Evolutionary conservation across 2,113 vertebrate species (phyloP), one percentile per base, ranked within the genome.

Genomic region (Antennarius striatus): DNA sequence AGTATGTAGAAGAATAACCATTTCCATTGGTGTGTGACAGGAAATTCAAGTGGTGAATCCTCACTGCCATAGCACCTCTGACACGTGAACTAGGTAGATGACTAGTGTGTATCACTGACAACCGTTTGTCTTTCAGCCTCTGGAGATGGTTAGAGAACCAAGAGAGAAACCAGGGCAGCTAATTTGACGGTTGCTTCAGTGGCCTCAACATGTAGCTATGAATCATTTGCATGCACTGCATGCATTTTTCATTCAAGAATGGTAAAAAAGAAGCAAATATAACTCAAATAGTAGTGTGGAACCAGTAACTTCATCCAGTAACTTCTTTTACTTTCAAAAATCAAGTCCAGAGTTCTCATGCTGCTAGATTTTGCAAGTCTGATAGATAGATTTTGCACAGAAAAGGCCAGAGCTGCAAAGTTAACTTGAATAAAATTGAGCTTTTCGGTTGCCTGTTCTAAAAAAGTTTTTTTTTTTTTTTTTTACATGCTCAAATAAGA

Each of bases 1-100:
- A 56, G 52, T 63, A 56, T 16, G 15, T 57, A 14, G 17, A 15
- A 10, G 17, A 65, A 30, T 15, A 4, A 22, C 45, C 5, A 22
- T 73, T 69, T 84, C 68, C 61, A 48, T 54, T 51, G 72, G 65
- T 67, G n/a, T 85, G 60, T 54, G 68, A 84, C 65, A 73, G 42
- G 59, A 56, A 47, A 59, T 52, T 70, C 45, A 80, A 76, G 57
- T n/a, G 32, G 77, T 65, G 73, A 66, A 57, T 73, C 61, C 68
- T 85, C 75, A 85, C 86, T 86, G 82, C 80, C 80, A 67, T 68
- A 64, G 69, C 69, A 79, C 77, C 74, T 82, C 76, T 68, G 66
- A 72, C 57, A 79, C 72, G 29, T 68, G 65, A 62, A 75, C 61
- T 14, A 45, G 57, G 66, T 70, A 69, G 67, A 74, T 70, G 10